Evolutionary conservation across 2,113 vertebrate genomes (phyloP).

Genomic region (cat (Felis catus)): DNA sequence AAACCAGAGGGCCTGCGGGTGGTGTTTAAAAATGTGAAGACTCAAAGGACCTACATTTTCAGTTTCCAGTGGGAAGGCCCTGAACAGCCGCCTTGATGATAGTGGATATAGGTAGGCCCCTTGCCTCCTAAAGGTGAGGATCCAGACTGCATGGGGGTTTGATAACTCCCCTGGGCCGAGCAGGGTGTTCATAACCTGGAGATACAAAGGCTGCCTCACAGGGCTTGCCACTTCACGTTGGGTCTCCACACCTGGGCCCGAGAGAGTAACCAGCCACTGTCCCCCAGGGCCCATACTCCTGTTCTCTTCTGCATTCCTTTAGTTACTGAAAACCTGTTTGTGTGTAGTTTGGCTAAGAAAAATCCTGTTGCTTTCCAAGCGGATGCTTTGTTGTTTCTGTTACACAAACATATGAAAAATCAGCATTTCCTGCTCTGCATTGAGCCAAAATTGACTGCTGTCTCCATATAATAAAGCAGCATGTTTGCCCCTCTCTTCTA

Average conservation of each 20-base stretch:
- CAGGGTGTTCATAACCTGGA: background rate
- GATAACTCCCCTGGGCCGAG: background rate
- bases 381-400: slow-evolving; percentile 77
- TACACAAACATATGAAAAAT: slow-evolving; percentile 76
- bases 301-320: background rate
- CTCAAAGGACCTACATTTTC: background rate
- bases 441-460: slow-evolving; percentile 75
- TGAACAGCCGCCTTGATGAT: rapidly evolving
- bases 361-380: slow-evolving; percentile 65
- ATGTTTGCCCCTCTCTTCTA: slow-evolving; percentile 69
- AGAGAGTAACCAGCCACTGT: no score
- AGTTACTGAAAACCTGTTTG: background rate
- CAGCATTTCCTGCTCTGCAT: slow-evolving; percentile 65
- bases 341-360: slow-evolving; percentile 64
- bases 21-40: background rate
- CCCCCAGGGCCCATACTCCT: background rate
- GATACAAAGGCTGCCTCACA: rapidly evolving
- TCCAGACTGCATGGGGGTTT: background rate
- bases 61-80: background rate
- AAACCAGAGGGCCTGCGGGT: background rate
- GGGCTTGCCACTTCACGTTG: rapidly evolving
- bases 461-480: slow-evolving; percentile 76
- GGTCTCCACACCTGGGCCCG: background rate
- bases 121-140: background rate
- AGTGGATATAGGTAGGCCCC: rapidly evolving